phyloP scores from a whole-genome alignment of 2,888 invertebrate species.

The Platerodrilus igneus region DNA sequence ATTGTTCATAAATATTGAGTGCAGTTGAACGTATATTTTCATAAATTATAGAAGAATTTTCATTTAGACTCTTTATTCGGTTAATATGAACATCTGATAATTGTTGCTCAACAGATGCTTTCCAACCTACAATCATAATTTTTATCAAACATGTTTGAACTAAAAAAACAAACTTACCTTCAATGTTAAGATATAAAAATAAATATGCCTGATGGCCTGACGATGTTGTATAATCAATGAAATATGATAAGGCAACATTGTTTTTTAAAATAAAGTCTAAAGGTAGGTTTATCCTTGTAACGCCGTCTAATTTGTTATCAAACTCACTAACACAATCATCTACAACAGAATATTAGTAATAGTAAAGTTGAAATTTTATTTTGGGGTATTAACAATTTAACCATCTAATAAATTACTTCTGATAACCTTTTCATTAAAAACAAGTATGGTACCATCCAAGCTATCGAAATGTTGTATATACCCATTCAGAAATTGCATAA shows the following conservation, averaged over 20 bases:
- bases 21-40: constrained; percentile 61
- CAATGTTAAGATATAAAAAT: constrained; percentile 74
- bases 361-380: no score
- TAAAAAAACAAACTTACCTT: no score
- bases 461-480: no score
- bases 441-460: no score
- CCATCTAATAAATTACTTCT: no score
- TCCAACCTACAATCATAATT: constrained; percentile 55
- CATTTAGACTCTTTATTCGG: constrained; percentile 45
- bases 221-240: constrained; percentile 70
- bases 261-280: constrained; percentile 71
- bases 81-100: constrained; percentile 55
- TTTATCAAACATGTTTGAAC: no score
- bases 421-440: no score
- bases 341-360: constrained; percentile 11
- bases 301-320: constrained; percentile 33
- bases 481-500: no score
- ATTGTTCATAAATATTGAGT: constrained; percentile 69
- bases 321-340: constrained; percentile 6
- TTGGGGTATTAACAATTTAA: no score
- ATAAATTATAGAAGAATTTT: constrained; percentile 42
- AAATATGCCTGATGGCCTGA: constrained; percentile 67
- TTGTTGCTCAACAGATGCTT: constrained; percentile 67
- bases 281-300: constrained; percentile 53
- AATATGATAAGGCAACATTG: constrained; percentile 70